Conservation (phyloP, 2,888 invertebrate genomes). For the Leptura quadrifasciata region DNA sequence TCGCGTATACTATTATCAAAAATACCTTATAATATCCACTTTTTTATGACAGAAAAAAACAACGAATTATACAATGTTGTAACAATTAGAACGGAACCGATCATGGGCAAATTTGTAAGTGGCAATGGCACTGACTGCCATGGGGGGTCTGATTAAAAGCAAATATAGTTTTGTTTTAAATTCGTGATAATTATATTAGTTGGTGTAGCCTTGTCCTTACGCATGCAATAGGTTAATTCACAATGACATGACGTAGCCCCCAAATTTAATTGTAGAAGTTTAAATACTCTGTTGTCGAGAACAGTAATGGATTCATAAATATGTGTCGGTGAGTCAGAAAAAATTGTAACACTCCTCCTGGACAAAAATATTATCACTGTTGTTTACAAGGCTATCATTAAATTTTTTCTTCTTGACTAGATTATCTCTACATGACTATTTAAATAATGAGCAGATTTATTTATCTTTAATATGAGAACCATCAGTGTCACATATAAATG, state of each 20-base stretch:
- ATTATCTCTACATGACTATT: no score
- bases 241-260: not conserved
- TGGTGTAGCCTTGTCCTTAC: not conserved
- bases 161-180: conserved; percentile 3
- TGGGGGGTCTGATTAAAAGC: not conserved
- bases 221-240: no score
- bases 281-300: not conserved
- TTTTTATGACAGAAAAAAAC: not conserved
- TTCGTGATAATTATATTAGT: not conserved
- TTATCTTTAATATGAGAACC: no score
- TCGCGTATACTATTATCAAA: not conserved
- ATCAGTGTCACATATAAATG: no score
- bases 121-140: not conserved
- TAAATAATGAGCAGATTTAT: no score
- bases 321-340: no score
- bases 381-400: no score
- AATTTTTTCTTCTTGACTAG: no score
- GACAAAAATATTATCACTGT: no score
- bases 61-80: not conserved
- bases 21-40: not conserved
- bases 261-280: not conserved
- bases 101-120: not conserved
- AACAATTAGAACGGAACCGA: conserved; percentile 7
- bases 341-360: no score
- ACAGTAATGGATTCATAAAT: no score